Evolutionary conservation across 2,113 vertebrate species (phyloP).

Genomic region (Herpailurus yagouaroundi): DNA sequence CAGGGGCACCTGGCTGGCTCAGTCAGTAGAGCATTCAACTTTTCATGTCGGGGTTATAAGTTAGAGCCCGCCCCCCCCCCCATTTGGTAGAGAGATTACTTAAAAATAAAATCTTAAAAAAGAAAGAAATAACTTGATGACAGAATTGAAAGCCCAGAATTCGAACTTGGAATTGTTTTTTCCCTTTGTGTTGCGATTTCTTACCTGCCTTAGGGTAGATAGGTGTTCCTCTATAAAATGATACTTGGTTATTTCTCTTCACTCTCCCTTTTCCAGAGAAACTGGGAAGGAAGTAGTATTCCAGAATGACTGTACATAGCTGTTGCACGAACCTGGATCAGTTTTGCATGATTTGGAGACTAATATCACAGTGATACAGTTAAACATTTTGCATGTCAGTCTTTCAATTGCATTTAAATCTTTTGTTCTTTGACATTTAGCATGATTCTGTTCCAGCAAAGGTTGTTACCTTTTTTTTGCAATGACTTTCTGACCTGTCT

Average conservation of each 20-base stretch:
- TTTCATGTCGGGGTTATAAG: no score
- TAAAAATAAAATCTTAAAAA: no score
- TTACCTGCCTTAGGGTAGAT: neutral
- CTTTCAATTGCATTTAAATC: constrained; percentile 76
- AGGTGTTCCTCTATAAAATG: neutral
- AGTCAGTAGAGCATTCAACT: no score
- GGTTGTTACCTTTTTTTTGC: constrained; percentile 75
- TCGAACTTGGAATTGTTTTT: neutral
- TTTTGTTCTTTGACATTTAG: constrained; percentile 85
- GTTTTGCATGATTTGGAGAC: constrained; percentile 34
- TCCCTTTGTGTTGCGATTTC: neutral
- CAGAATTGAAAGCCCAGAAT: neutral
- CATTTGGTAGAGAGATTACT: no score
- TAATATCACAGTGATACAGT: neutral
- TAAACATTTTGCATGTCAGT: constrained; percentile 75
- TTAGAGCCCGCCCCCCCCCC: no score
- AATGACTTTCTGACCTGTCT: constrained; percentile 84
- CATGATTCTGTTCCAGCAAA: constrained; percentile 78
- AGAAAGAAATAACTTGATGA: neutral
- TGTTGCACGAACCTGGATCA: neutral
- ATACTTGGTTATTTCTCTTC: neutral
- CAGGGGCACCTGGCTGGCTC: no score
- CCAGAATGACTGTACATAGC: neutral
- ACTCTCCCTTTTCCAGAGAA: neutral
- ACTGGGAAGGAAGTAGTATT: neutral